phyloP scores from a whole-genome alignment of 2,888 invertebrate genomes.

The Parochlus steinenii region DNA sequence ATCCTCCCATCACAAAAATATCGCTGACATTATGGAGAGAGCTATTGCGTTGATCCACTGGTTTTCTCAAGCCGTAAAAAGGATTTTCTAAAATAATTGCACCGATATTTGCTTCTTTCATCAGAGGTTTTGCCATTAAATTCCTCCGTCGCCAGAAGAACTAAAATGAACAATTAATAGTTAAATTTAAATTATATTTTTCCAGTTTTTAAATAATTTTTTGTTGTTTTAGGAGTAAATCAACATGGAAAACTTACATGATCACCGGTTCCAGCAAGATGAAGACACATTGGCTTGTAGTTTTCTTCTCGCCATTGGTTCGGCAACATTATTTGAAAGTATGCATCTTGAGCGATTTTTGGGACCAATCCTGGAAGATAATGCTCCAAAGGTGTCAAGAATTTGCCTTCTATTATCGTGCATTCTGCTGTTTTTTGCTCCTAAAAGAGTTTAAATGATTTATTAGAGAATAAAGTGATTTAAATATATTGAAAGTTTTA shows the following conservation, averaged over 20 bases:
- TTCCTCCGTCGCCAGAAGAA: conserved; percentile 81
- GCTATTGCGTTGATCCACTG: conserved; percentile 74
- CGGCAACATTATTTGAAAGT: conserved; percentile 73
- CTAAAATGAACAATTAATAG: conserved; percentile 33
- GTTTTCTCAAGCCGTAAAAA: conserved; percentile 82
- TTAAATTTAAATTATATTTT: conserved; percentile 1
- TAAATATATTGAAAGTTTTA: conserved; percentile 1
- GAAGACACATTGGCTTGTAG: conserved; percentile 74
- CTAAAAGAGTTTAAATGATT: conserved; percentile 28
- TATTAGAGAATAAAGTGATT: conserved; percentile 7
- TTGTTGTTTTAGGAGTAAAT: no score
- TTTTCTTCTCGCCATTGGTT: conserved; percentile 53
- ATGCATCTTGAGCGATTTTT: conserved; percentile 61
- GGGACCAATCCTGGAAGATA: conserved; percentile 79
- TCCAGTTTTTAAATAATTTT: no score
- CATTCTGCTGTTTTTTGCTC: conserved; percentile 59
- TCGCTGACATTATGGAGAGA: conserved; percentile 90
- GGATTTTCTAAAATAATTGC: conserved; percentile 94
- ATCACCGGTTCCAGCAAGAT: conserved; percentile 95
- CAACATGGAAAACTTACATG: conserved; percentile 56
- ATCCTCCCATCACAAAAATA: conserved; percentile 98
- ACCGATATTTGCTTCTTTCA: conserved; percentile 79
- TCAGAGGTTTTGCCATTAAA: conserved; percentile 76
- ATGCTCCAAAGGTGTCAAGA: conserved; percentile 65
- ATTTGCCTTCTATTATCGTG: conserved; percentile 70